Base-by-base conservation (phyloP, 2,888 invertebrate genomes). In the Oscheius sp. region DNA sequence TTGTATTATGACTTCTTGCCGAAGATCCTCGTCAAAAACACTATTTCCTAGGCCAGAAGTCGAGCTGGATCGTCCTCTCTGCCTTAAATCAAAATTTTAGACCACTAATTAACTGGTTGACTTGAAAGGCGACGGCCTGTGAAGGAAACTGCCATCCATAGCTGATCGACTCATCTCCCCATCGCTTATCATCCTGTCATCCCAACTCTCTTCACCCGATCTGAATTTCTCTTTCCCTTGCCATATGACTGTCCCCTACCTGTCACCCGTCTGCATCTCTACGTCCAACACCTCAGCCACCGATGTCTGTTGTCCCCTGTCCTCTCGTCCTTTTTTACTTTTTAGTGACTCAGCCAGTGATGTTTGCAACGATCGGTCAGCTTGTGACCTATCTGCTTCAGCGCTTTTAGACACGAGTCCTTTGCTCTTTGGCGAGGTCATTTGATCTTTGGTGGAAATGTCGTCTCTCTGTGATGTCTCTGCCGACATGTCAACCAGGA, bases 1-100 rank as follows among this genome's bases (percentile, higher is more conserved):
- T 76, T 88, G 88, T 13, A 88, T 81, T 64, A 86, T 83, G 7
- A 87, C 81, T 68, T 88, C 86, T 76, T 80, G 80, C 25, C 80
- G 49, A 18, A 76, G 68, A 27, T 78, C 78, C 23, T 80, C 80
- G 21, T 80, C 80, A 16, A 75, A 80, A 23, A 80, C 73, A 59
- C 78, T 78, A 21, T 75, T 78, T 0, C 80, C 80, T 46, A 80
- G 72, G 43, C 80, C 80, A 53, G 74, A 74, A 5, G 80, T 80
- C 13, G 78, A 78, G n/a, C 75, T 76, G 27, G 78, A 78, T 55
- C 80, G 63, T 18, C 75, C 80, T 61, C 80, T 49, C 21, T 63
- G 72, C 25, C 64, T 64, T 46, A 49, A 49, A 3, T 49, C 16
- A 13, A 49, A 2, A 5, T 5, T 49, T 7, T 49, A 35, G 9